Base-by-base conservation (phyloP, 2,113 vertebrate species). In the Erpornis zantholeuca region DNA sequence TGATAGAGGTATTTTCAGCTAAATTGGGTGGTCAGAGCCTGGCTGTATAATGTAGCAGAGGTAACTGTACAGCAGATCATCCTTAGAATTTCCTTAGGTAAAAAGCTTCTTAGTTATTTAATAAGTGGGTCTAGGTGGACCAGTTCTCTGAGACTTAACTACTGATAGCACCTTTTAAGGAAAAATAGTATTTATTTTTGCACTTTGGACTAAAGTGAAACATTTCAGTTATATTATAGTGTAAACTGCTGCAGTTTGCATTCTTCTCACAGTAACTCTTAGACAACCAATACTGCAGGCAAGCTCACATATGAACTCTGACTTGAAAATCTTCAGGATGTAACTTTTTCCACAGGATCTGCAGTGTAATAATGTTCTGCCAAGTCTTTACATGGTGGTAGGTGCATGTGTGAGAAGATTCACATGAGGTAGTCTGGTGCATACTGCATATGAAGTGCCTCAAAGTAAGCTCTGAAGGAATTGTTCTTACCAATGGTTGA, bases 171-270 rank as follows among this genome's bases (percentile, higher is more conserved):
- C 86, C 69, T 86, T 95, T 73, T 94, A 86, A 80, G 69, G 92
- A 84, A 75, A 92, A 95, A 76, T 9, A 70, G 15, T 92, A 80
- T 94, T 94, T 95, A 92, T 95, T 96, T 97, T 96, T 96, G 90
- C 96, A 94, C 94, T 97, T 96, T 83, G 44, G 76, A 90, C 80
- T 95, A 11, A 84, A 92, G 76, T 90, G 90, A 81, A 93, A 65
- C 84, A 29, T 94, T 93, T 94, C 53, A 90, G 59, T 91, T 79
- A 36, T 3, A 9, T 88, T 86, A 84, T 3, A 1, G 22, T 73
- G 36, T 69, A 76, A 90, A 42, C 52, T 86, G 31, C 36, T 93
- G 61, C 65, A 57, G 72, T 83, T 92, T 94, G 22, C 49, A 11
- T 85, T 91, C 71, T 88, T 93, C 45, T 93, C 65, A 80, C 38